These are phyloP conservation scores for Lytechinus pictus DNA, from an alignment of 35 echinoderm and acorn worm genomes.

Conservation along the genomic window DNA sequence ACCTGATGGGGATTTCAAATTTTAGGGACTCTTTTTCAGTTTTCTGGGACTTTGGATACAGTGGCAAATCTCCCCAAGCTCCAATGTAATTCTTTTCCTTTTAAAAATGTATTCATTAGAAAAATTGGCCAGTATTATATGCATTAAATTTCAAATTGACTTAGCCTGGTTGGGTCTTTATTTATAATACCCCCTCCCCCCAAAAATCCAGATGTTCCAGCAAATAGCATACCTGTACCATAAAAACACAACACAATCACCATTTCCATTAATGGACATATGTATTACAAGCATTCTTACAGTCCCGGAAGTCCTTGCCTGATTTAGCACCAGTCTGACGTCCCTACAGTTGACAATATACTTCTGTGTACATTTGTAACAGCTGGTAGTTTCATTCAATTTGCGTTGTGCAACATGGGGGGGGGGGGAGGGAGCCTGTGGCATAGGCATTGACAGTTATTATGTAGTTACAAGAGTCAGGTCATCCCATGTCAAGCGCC, in stretches of 20 bases:
- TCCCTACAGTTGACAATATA: neutral
- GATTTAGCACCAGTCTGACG: neutral
- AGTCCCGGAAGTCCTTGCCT: neutral
- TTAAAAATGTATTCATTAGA: too few species aligned
- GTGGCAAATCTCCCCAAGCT: neutral
- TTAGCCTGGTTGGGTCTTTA: neutral
- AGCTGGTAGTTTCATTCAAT: conserved; percentile 27
- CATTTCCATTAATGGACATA: conserved; percentile 19
- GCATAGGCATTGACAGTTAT: conserved; percentile 21
- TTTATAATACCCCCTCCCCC: neutral
- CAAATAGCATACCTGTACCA: neutral
- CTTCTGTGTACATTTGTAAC: neutral
- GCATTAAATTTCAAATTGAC: neutral
- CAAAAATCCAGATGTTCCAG: neutral
- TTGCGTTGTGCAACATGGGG: conserved; percentile 15
- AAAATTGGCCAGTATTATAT: neutral
- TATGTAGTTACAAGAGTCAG: conserved; percentile 26
- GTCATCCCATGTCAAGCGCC: neutral
- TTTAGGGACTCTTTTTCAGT: too few species aligned
- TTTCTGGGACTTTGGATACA: too few species aligned
- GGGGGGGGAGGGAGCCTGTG: neutral
- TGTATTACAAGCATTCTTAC: conserved; percentile 14
- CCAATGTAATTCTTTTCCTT: neutral
- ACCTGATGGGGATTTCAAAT: too few species aligned
- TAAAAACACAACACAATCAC: neutral